Conservation (phyloP, 1,140 invertebrate genomes). For the Drosophila saltans region DNA sequence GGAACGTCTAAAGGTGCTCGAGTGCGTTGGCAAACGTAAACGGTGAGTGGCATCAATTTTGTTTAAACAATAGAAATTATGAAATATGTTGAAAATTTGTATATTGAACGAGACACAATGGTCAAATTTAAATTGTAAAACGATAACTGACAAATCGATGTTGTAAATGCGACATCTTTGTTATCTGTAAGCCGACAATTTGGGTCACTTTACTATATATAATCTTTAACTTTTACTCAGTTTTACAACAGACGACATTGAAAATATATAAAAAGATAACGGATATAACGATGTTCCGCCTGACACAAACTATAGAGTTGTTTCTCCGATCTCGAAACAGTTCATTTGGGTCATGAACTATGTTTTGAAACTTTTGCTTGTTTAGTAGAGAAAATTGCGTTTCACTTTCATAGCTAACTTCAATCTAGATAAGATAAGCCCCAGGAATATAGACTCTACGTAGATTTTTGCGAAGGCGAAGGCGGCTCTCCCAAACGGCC, state of each 20-base stretch:
- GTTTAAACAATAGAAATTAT: constrained; percentile 23
- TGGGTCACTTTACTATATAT: not conserved
- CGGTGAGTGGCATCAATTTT: constrained; percentile 82
- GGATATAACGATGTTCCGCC: not conserved
- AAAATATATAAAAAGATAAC: not conserved
- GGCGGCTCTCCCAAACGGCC: constrained; percentile 1
- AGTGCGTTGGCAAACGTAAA: constrained; percentile 87
- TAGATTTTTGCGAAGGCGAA: not conserved
- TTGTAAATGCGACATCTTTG: constrained; percentile 2
- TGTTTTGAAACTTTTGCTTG: not conserved
- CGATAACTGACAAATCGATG: not conserved
- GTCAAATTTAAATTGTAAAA: constrained; percentile 9
- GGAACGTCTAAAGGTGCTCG: constrained; percentile 97
- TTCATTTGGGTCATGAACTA: not conserved
- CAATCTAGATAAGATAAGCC: constrained; percentile 5
- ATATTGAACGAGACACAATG: not conserved
- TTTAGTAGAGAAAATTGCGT: not conserved
- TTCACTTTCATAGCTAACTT: constrained; percentile 1
- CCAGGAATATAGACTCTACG: not conserved
- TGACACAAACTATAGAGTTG: not conserved
- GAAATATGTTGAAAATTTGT: not conserved
- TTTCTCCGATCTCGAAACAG: not conserved
- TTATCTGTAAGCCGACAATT: not conserved
- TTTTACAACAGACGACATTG: not conserved
- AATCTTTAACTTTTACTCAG: not conserved